These are phyloP conservation scores for Dreissena rostriformis DNA, from an alignment of 1,140 invertebrate species.

Conservation along the genomic window DNA sequence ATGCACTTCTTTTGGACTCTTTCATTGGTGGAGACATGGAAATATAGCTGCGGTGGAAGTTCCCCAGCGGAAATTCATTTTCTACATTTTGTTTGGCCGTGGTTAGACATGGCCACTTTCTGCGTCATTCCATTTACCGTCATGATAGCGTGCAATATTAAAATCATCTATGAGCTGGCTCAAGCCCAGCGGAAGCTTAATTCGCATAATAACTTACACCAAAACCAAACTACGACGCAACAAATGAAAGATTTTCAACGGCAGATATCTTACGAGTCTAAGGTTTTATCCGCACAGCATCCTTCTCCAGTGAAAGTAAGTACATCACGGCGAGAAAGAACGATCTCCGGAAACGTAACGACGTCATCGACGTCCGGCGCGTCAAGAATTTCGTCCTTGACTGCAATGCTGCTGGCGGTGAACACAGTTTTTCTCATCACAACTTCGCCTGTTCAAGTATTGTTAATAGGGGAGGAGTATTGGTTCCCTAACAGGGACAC, in stretches of 20 bases:
- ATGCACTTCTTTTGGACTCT: slow-evolving; percentile 72
- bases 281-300: neutral
- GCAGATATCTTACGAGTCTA: neutral
- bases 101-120: slow-evolving; percentile 77
- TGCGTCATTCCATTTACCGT: slow-evolving; percentile 74
- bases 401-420: slow-evolving; percentile 71
- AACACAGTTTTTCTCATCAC: slow-evolving; percentile 71
- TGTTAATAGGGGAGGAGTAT: slow-evolving; percentile 69
- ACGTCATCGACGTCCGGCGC: neutral
- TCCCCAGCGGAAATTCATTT: slow-evolving; percentile 43
- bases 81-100: slow-evolving; percentile 69
- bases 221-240: neutral
- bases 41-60: slow-evolving; percentile 46
- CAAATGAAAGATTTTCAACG: neutral
- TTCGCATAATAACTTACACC: slow-evolving; percentile 22
- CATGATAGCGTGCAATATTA: slow-evolving; percentile 70
- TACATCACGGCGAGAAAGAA: neutral
- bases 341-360: neutral
- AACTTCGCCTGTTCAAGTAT: slow-evolving; percentile 70
- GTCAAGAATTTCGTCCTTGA: slow-evolving; percentile 61
- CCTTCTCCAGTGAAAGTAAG: neutral
- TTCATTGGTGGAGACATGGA: slow-evolving; percentile 38
- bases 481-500: slow-evolving; percentile 50
- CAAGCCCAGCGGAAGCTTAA: slow-evolving; percentile 44
- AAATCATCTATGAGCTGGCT: slow-evolving; percentile 68